Evolutionary conservation across 2,113 vertebrate species (phyloP).

Genomic region (Agapornis roseicollis): DNA sequence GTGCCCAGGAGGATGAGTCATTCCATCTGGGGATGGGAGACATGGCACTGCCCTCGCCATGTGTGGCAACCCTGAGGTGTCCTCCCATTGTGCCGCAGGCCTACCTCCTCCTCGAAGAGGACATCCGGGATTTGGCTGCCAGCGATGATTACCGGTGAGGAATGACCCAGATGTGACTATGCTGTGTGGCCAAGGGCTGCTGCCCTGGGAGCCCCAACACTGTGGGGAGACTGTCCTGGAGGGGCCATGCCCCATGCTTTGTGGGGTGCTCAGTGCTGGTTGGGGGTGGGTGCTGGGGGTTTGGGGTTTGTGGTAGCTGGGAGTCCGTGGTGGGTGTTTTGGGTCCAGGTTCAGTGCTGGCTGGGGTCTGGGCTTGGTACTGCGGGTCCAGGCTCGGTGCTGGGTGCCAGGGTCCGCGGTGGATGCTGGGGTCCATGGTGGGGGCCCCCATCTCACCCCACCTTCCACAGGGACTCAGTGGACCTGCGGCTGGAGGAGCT

Average conservation of each 20-base stretch:
- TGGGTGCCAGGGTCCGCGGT: background rate
- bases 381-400: background rate
- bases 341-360: background rate
- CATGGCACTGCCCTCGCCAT: accelerated
- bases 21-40: background rate
- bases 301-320: background rate
- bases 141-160: conserved; percentile 93
- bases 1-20: background rate
- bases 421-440: background rate
- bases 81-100: conserved; percentile 71
- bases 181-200: background rate
- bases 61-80: background rate
- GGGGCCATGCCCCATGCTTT: accelerated
- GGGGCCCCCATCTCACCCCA: background rate
- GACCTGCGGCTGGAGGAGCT: conserved; percentile 91
- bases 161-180: accelerated
- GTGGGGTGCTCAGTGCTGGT: accelerated
- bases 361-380: too few species aligned
- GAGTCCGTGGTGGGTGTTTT: accelerated
- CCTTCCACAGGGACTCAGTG: conserved; percentile 77
- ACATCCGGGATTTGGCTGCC: conserved; percentile 88
- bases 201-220: accelerated
- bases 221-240: accelerated
- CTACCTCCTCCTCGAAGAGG: conserved; percentile 93
- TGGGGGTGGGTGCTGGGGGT: accelerated